Base-by-base conservation (phyloP, 2,888 invertebrate species). In the Drosophila vallismaia region DNA sequence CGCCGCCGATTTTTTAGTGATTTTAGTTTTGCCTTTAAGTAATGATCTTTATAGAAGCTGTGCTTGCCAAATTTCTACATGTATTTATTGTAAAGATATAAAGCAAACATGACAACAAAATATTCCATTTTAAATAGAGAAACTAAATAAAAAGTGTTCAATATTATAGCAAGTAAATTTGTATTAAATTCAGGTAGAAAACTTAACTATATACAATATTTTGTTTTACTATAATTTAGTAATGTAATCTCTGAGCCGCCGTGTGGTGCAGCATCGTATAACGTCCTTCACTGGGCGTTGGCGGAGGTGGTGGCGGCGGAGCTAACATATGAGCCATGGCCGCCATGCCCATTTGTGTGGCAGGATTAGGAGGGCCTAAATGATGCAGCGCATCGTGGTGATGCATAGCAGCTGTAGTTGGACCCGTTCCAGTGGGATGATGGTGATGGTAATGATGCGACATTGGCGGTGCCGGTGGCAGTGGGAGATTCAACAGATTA, bases 211-310 rank as follows among this genome's bases (percentile, higher is more conserved):
- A 9, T 33, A 33, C 33, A 33, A 33, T 8, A 29, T 5, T 0
- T 33, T 4, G 5, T 1, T 4, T 0, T 6, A 36, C 6, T 2
- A 0, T 12, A 36, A n/a, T 36, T 12, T 79, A 91, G 75, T 89
- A 91, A 74, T 91, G 91, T 19, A 91, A 68, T 51, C 91, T 75
- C 59, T 91, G 91, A 0, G 91, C 82, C 1, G 89, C 81, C 10
- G 86, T 79, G 36, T 84, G 84, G 72, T 91, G 91, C 75, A 91
- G 82, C 89, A 92, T 91, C 10, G 89, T 80, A 28, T 91, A 77
- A 2, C 90, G 81, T 0, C 87, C 80, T 58, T 90, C 91, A n/a
- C 85, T 86, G 14, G 89, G 87, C 29, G 91, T 79, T 1, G 91
- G 89, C 4, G 91, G 89, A 5, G 91, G 90, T 0, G 90, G 88